phyloP scores from a whole-genome alignment of 92 coral and sea anemone species.

The Porites cylindrica region DNA sequence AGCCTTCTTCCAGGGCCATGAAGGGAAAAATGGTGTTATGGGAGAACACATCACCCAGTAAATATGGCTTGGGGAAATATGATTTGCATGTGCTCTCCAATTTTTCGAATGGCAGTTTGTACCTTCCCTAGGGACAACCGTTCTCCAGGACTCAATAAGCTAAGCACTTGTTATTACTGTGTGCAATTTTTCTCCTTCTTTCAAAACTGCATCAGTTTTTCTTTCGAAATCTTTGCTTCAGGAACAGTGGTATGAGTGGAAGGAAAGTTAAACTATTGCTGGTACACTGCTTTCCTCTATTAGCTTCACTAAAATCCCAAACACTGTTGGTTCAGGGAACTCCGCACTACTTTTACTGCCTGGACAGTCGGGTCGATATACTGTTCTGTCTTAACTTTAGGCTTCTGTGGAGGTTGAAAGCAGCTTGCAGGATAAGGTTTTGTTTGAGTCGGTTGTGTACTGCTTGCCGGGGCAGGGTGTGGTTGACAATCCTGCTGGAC shows the following conservation, averaged over 20 bases:
- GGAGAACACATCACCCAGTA: background rate
- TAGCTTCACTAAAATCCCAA: background rate
- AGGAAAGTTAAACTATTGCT: background rate
- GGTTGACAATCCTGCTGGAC: background rate
- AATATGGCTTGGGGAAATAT: background rate
- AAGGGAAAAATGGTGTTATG: no score
- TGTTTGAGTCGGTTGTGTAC: background rate
- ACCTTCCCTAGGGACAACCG: background rate
- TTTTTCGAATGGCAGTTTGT: background rate
- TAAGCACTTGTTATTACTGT: background rate
- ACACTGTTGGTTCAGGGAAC: background rate
- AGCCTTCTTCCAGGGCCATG: background rate
- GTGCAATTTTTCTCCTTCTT: background rate
- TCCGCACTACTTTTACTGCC: background rate
- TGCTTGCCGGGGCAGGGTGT: background rate
- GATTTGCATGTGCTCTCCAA: no score
- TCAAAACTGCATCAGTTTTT: background rate
- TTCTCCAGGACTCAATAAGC: background rate
- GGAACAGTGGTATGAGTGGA: background rate
- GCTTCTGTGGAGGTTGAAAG: background rate
- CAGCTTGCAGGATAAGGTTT: background rate
- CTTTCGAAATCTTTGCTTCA: background rate
- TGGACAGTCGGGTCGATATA: background rate
- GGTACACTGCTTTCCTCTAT: background rate
- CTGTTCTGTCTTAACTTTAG: background rate